Evolutionary conservation across 2,113 vertebrate genomes (phyloP).

Genomic region (Platanista minor): DNA sequence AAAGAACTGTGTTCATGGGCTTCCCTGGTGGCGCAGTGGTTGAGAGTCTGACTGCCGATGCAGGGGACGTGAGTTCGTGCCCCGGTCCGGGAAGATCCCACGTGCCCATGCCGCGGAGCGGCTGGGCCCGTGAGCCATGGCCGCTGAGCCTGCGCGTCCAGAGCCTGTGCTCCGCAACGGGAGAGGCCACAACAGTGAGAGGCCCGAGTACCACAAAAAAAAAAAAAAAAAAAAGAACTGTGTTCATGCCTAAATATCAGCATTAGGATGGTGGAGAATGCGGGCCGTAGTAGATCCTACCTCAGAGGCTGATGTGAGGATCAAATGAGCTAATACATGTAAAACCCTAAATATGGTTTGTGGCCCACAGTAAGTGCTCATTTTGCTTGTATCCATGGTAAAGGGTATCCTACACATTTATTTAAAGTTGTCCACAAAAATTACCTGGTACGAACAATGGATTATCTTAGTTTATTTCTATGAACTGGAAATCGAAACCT

Average conservation of each 20-base stretch:
- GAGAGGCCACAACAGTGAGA: too few relatives aligned
- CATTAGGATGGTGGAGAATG: neutral
- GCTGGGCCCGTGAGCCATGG: too few relatives aligned
- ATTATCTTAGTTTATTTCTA: neutral
- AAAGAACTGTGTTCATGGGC: too few relatives aligned
- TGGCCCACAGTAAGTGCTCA: neutral
- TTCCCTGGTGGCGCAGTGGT: too few relatives aligned
- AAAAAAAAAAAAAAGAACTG: too few relatives aligned
- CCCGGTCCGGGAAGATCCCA: too few relatives aligned
- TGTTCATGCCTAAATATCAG: neutral
- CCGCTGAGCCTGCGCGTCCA: too few relatives aligned
- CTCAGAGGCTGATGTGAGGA: neutral
- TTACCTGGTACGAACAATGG: neutral
- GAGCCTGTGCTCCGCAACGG: too few relatives aligned
- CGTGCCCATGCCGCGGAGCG: too few relatives aligned
- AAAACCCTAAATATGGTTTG: neutral
- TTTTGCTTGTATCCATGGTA: neutral
- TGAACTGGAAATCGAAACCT: conserved; percentile 22
- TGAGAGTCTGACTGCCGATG: too few relatives aligned
- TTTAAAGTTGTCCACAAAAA: conserved; percentile 32
- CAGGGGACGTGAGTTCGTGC: too few relatives aligned
- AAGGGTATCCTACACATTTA: neutral
- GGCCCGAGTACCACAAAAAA: too few relatives aligned
- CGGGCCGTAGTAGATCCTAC: neutral
- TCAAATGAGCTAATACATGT: neutral